Conservation (phyloP, 2,888 invertebrate genomes). For the Leucophora obtusa region DNA sequence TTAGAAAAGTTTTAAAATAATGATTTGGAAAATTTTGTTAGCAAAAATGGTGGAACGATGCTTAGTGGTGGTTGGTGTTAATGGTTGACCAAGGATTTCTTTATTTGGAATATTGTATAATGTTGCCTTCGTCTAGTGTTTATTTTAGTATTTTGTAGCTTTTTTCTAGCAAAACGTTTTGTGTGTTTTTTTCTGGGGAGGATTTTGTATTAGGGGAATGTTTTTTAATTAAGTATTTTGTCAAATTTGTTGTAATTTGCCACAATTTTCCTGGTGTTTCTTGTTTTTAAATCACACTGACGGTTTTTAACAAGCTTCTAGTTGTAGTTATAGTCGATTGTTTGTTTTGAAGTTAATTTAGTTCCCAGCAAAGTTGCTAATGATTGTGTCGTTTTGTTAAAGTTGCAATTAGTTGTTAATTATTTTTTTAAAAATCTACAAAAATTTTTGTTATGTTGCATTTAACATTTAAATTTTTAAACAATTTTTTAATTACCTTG, state of each 20-base stretch:
- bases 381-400: slow-evolving; percentile 21
- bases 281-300: slow-evolving; percentile 22
- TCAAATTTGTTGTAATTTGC: slow-evolving; percentile 34
- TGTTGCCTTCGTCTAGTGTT: neutral
- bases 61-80: neutral
- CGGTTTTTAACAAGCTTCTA: neutral
- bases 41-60: neutral
- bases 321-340: neutral
- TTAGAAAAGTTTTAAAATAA: neutral
- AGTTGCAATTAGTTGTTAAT: slow-evolving; percentile 50
- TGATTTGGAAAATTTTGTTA: neutral
- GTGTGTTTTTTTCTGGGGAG: neutral
- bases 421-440: slow-evolving; percentile 51
- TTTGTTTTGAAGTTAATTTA: slow-evolving; percentile 15
- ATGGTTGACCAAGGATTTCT: slow-evolving; percentile 22
- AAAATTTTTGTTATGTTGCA: neutral
- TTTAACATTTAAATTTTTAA: neutral
- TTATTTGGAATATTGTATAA: neutral
- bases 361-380: slow-evolving; percentile 28
- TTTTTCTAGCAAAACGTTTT: neutral
- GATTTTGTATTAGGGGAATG: neutral
- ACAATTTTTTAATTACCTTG: slow-evolving; percentile 23
- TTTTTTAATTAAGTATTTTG: slow-evolving; percentile 57
- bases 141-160: slow-evolving; percentile 6
- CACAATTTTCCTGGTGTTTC: slow-evolving; percentile 7